Percentiles rank a stretch among this genome's conserved stretches.
Evolutionary conservation across 2,113 vertebrate genomes (phyloP).

Genomic region (Symphodus melops): DNA sequence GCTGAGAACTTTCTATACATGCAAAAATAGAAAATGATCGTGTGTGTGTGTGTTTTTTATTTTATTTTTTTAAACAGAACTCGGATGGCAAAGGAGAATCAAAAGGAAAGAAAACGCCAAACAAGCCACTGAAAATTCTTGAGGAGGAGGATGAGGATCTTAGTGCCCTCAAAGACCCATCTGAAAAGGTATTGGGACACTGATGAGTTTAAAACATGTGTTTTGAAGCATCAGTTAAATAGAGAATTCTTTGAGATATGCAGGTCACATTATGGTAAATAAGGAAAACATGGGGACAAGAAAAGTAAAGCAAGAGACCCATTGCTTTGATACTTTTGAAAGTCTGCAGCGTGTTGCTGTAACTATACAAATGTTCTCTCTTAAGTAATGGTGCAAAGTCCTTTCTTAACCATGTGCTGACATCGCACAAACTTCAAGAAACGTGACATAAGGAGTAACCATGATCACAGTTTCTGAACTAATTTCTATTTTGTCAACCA

Average conservation of each 20-base stretch:
- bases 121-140: conserved; percentile 82
- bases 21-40: background rate
- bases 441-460: too few species aligned
- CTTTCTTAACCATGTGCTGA: too few species aligned
- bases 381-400: too few species aligned
- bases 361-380: too few species aligned
- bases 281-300: too few species aligned
- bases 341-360: too few species aligned
- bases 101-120: conserved; percentile 87
- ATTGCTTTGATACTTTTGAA: too few species aligned
- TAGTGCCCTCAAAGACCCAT: conserved; percentile 92
- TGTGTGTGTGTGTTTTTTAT: too few species aligned
- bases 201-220: background rate
- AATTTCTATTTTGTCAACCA: too few species aligned
- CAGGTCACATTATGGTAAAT: background rate
- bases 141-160: conserved; percentile 90
- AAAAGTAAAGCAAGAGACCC: too few species aligned
- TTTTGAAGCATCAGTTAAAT: background rate
- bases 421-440: too few species aligned
- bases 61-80: conserved; percentile 86
- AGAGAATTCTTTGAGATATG: background rate
- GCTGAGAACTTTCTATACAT: background rate
- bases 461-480: too few species aligned
- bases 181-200: conserved; percentile 91
- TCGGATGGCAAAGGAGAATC: conserved; percentile 90